Evolutionary conservation across 2,797 vertebrate species (phyloP), one percentile per base, ranked within the genome.

Genomic region (Anableps anableps): DNA sequence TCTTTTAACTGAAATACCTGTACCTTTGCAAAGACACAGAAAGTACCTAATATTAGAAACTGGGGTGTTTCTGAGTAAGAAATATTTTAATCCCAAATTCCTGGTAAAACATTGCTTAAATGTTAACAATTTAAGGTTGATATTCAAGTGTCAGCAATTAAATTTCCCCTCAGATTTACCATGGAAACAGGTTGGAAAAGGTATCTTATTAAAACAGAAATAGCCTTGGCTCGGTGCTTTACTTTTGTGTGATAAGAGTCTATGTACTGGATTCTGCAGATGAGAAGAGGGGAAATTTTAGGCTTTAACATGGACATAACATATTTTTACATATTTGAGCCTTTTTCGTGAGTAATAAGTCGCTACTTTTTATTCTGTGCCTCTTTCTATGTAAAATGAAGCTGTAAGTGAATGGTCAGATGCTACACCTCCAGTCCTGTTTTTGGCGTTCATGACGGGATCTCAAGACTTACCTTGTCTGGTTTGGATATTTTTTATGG

Each of bases 161-260:
- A 58, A 38, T 58, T 58, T 58, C 14, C 36, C 34, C 36, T 21
- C 72, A 74, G 13, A 19, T 75, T 75, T 75, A 17, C 74, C 74
- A 75, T 75, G 74, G 74, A 75, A 75, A 75, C 74, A 10, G 38
- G 53, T 58, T 45, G 0, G 16, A 43, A 58, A 75, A 75, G 74
- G 38, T 17, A 19, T 43, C 1, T 41, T 23, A 60, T 29, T 31
- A 31, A 29, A 60, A 55, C 23, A 58, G 26, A 11, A 10, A 43
- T 0, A 45, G 74, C 53, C 53, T 75, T 75, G 74, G 55, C 53
- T 60, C 21, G 5, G 23, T 9, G 34, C 68, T 38, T 26, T 7
- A 36, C 50, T 43, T 31, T 58, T 60, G n/a, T 58, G 36, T 75
- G 31, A 43, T 60, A 26, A 45, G 36, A 58, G 19, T 41, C n/a